A percentile compares a stretch with the other conserved stretches of the same genome.
Conservation (phyloP, 64 coral and sea anemone species). For the Dendrophyllia cribrosa region DNA sequence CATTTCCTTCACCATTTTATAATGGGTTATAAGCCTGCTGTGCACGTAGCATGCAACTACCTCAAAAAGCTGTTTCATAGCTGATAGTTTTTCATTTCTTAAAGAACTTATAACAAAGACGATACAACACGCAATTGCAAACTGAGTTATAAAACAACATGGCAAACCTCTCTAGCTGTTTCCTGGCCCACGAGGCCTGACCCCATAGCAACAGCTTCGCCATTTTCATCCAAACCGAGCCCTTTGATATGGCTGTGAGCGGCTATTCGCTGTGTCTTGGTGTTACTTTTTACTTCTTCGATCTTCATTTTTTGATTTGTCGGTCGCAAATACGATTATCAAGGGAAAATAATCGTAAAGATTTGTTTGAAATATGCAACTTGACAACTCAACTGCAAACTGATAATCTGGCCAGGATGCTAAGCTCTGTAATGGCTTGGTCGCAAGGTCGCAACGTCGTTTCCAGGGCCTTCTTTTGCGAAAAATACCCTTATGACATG, state of each 20-base stretch:
- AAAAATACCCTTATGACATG: too few species aligned
- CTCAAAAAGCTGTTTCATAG: too few species aligned
- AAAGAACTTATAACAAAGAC: too few species aligned
- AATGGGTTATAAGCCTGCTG: too few species aligned
- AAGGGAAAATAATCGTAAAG: neutral
- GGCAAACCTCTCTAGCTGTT: conserved; percentile 88
- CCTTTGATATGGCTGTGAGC: conserved; percentile 97
- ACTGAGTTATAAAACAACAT: too few species aligned
- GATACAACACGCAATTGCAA: too few species aligned
- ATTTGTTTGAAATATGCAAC: neutral
- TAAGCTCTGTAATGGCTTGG: neutral
- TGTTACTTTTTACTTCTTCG: conserved; percentile 99
- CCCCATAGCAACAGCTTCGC: conserved; percentile 87
- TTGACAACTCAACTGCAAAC: too few species aligned
- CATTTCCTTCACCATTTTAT: too few species aligned
- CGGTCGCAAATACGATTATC: neutral
- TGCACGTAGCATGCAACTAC: too few species aligned
- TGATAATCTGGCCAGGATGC: neutral
- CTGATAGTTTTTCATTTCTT: too few species aligned
- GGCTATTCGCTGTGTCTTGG: conserved; percentile 98
- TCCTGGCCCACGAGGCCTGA: conserved; percentile 99
- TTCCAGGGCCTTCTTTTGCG: too few species aligned
- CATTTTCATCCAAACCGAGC: conserved; percentile 96
- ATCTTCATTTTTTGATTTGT: conserved; percentile 87
- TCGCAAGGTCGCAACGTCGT: too few species aligned